Evolutionary conservation across 2,113 vertebrate species (phyloP).

Genomic region (Hemiprocne comata): DNA sequence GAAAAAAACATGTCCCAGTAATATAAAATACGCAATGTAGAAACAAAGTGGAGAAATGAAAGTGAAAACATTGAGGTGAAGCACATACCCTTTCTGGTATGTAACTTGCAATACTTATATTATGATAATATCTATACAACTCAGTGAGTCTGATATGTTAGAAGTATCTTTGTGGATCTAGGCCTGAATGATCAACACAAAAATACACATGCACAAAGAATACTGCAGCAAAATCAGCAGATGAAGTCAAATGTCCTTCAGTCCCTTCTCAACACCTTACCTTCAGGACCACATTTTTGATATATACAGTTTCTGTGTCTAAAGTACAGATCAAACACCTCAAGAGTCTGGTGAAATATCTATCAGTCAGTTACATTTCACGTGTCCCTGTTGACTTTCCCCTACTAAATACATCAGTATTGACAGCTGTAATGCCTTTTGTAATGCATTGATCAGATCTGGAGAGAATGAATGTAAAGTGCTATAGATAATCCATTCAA

Average conservation of each 20-base stretch:
- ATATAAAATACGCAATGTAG: background rate
- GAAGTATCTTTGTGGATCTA: background rate
- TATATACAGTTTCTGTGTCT: background rate
- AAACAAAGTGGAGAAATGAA: background rate
- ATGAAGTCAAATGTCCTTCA: background rate
- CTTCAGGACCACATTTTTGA: background rate
- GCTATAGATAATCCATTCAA: background rate
- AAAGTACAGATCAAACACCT: background rate
- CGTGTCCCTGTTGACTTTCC: background rate
- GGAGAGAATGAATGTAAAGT: background rate
- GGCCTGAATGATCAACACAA: background rate
- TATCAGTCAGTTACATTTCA: background rate
- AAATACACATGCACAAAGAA: background rate
- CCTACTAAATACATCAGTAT: background rate
- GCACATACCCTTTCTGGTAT: background rate
- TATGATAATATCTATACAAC: background rate
- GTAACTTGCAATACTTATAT: background rate
- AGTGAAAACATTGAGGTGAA: background rate
- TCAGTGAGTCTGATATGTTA: background rate
- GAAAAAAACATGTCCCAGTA: background rate
- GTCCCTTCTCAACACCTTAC: background rate
- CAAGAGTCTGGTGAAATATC: background rate
- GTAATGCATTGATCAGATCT: slow-evolving; percentile 2
- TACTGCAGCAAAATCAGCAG: background rate
- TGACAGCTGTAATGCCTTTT: slow-evolving; percentile 2